A percentile compares a stretch with the other conserved stretches of the same genome.
phyloP scores from a whole-genome alignment of 1,140 invertebrate species.

The Pomacea maculata region DNA sequence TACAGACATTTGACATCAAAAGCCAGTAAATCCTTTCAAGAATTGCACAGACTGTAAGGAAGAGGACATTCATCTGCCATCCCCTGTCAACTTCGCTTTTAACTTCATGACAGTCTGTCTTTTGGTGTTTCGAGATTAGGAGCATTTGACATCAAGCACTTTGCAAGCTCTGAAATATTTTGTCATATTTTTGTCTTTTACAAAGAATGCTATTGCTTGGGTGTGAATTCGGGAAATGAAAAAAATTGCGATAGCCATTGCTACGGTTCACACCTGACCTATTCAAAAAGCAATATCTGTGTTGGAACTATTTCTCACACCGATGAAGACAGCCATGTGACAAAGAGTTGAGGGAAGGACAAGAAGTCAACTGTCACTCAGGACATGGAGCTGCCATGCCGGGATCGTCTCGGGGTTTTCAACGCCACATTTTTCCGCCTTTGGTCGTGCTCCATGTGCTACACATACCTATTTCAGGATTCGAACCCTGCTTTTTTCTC shows the following conservation, averaged over 20 bases:
- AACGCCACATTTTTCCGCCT: slow-evolving; percentile 27
- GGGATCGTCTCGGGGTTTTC: slow-evolving; percentile 29
- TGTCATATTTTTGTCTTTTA: too few species aligned
- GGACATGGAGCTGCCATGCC: slow-evolving; percentile 21
- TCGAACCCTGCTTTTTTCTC: slow-evolving; percentile 1
- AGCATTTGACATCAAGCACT: too few species aligned
- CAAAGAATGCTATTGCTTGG: neutral
- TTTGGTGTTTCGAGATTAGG: too few species aligned
- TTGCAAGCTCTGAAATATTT: too few species aligned
- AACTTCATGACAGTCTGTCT: too few species aligned
- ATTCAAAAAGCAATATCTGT: neutral
- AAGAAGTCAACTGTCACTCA: neutral
- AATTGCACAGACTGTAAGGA: too few species aligned
- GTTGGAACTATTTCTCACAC: neutral
- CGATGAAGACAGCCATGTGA: neutral
- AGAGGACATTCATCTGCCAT: too few species aligned
- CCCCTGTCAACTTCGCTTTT: too few species aligned
- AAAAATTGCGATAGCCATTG: neutral
- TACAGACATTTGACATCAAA: too few species aligned
- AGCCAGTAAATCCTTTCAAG: too few species aligned
- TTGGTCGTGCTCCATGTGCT: slow-evolving; percentile 37
- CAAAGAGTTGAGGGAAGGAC: neutral
- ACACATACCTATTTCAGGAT: slow-evolving; percentile 32
- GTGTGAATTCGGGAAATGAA: neutral
- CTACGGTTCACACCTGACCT: too few species aligned